Percentiles rank a stretch among this genome's conserved stretches.
Conservation (phyloP, 53 echinoderm and acorn worm species). For the Crossaster papposus region DNA sequence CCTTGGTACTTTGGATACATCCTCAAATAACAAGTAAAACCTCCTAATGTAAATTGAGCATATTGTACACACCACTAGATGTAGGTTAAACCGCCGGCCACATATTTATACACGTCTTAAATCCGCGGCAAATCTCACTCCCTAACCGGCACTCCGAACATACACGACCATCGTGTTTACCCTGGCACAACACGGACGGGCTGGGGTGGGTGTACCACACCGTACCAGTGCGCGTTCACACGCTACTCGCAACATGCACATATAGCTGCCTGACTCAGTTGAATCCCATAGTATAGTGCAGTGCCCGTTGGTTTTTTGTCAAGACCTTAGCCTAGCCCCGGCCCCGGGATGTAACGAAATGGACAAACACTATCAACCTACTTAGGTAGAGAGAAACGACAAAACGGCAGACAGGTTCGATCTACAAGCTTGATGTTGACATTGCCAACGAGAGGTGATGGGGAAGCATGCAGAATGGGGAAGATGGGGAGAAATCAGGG, state of each 20-base stretch:
- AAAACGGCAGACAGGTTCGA: conserved; percentile 57
- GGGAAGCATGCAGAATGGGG: background rate
- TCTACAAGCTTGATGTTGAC: conserved; percentile 39
- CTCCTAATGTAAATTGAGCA: conserved; percentile 22
- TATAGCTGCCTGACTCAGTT: conserved; percentile 8
- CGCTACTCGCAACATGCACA: background rate
- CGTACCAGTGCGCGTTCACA: conserved; percentile 23
- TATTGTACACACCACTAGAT: conserved; percentile 24
- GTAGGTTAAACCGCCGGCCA: conserved; percentile 58
- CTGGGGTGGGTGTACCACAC: background rate
- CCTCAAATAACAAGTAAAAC: background rate
- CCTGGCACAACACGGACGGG: conserved; percentile 10
- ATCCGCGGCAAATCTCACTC: conserved; percentile 29
- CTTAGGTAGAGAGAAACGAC: conserved; percentile 41
- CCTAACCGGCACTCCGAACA: background rate
- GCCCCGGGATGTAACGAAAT: conserved; percentile 47
- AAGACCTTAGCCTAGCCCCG: background rate
- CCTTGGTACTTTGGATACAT: background rate
- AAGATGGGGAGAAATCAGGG: too few species aligned
- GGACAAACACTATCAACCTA: conserved; percentile 62
- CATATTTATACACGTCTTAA: conserved; percentile 64
- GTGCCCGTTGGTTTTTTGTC: conserved; percentile 20
- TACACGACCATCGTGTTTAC: conserved; percentile 38
- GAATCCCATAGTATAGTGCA: conserved; percentile 23
- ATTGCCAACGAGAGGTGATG: conserved; percentile 35